Evolutionary conservation across 2,888 invertebrate species (phyloP), one percentile per base, ranked within the genome.

Genomic region (Drosophila kuntzei): DNA sequence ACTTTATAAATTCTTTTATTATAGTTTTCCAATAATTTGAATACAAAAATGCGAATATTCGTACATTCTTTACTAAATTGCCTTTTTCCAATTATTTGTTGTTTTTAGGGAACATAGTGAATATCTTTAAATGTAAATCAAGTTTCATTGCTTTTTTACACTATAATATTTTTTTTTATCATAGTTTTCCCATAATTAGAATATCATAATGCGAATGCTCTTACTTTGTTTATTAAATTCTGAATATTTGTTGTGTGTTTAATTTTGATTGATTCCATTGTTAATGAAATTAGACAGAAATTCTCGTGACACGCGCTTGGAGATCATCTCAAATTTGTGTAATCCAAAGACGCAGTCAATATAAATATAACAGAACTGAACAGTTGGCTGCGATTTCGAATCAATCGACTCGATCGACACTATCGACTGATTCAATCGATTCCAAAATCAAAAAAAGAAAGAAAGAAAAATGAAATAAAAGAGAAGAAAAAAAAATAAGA

Each of bases 361-460:
- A 66, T 60, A 76, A 63, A 71, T 71, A 71, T 66, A 71, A 71
- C 71, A 66, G 55, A 84, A 76, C 68, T 68, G 87, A 81, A 80
- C 80, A 82, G 77, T 78, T 77, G 49, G 67, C 67, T 71, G 22
- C 53, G 65, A 66, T 67, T 84, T 84, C 65, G 63, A 67, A 79
- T 68, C 76, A 53, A 65, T 47, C 51, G 53, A 37, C 20, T 53
- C 39, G 39, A 51, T 51, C 27, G 27, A 32, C 20, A 32, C 57
- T 46, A 57, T 41, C 20, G 43, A 43, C 14, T n/a, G 44, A 18
- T 46, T 18, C 50, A 50, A 50, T 41, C 53, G 41, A 59, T 54
- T 25, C 34, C 41, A 59, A 41, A 69, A 55, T 67, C 46, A 46
- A 54, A 25, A 49, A 55, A 44, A 51, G 25, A 59, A 8, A 36